A percentile compares a stretch with the other conserved stretches of the same genome.
These are phyloP conservation scores for Saxidomus purpurata DNA, from an alignment of 1,140 invertebrate species.

Conservation along the genomic window DNA sequence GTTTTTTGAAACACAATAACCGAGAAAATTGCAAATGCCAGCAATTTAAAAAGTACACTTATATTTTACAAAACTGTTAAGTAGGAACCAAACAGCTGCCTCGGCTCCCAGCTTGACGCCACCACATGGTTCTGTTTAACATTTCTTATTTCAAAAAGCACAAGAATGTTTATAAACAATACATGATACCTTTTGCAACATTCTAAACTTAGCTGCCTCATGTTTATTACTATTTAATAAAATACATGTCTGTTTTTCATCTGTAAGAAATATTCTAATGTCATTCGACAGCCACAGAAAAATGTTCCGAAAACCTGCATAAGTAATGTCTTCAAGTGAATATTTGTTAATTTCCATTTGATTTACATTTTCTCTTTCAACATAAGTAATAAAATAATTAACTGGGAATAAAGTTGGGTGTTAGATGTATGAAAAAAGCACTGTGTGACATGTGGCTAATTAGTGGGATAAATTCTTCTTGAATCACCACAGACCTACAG, in stretches of 20 bases:
- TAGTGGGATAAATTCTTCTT: background rate
- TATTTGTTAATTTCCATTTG: background rate
- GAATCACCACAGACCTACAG: background rate
- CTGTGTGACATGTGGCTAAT: background rate
- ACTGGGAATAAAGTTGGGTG: background rate
- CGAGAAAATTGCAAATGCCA: too few species aligned
- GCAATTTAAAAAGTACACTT: too few species aligned
- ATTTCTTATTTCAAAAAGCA: background rate
- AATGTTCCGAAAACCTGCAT: background rate
- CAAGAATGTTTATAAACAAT: constrained; percentile 20
- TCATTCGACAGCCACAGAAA: background rate
- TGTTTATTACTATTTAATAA: background rate
- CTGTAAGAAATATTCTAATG: background rate
- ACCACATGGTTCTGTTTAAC: constrained; percentile 13
- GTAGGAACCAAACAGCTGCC: background rate
- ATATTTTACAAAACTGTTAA: too few species aligned
- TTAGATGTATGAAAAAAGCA: background rate
- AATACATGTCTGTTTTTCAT: constrained; percentile 24
- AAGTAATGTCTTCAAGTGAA: background rate
- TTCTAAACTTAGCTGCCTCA: background rate
- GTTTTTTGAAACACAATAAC: too few species aligned
- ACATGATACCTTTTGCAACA: constrained; percentile 1
- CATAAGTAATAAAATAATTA: background rate
- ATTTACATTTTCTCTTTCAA: background rate
- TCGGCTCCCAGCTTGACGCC: background rate